Conservation (phyloP, 2,888 invertebrate genomes). For the Xanthorhoe designata region DNA sequence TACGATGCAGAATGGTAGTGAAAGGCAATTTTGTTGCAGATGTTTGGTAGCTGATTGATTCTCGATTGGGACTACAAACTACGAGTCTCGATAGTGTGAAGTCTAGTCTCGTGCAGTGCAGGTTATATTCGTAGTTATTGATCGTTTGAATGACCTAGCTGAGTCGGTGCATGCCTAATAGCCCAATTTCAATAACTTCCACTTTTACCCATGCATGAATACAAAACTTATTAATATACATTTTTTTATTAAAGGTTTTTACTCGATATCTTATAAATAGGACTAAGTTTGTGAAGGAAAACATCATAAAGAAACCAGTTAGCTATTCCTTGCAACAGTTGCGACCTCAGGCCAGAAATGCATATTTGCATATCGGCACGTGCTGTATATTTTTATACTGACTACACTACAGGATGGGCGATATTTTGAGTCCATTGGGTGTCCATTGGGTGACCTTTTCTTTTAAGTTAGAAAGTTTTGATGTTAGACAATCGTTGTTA, state of each 20-base stretch:
- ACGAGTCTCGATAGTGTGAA: slow-evolving; percentile 17
- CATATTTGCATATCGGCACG: too few relatives aligned
- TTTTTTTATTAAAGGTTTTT: not conserved
- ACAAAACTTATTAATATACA: not conserved
- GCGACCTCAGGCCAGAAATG: not conserved
- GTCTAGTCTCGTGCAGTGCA: not conserved
- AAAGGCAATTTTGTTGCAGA: slow-evolving; percentile 31
- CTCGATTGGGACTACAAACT: slow-evolving; percentile 14
- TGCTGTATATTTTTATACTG: too few relatives aligned
- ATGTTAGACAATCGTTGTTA: too few relatives aligned
- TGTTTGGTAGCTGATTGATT: slow-evolving; percentile 27
- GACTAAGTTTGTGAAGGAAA: too few relatives aligned
- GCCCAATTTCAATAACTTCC: not conserved
- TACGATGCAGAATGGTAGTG: slow-evolving; percentile 18
- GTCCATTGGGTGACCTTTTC: too few relatives aligned
- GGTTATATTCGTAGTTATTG: slow-evolving; percentile 2
- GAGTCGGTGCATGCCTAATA: not conserved
- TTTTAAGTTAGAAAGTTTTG: too few relatives aligned
- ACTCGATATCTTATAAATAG: not conserved
- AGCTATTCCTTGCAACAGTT: too few relatives aligned
- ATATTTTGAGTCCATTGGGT: too few relatives aligned
- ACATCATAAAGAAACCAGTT: too few relatives aligned
- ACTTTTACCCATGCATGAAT: not conserved
- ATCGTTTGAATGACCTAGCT: slow-evolving; percentile 12
- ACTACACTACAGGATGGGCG: too few relatives aligned